A percentile compares a stretch with the other conserved stretches of the same genome.
Evolutionary conservation across 2,888 invertebrate species (phyloP).

Genomic region (Trachelus tabidus): DNA sequence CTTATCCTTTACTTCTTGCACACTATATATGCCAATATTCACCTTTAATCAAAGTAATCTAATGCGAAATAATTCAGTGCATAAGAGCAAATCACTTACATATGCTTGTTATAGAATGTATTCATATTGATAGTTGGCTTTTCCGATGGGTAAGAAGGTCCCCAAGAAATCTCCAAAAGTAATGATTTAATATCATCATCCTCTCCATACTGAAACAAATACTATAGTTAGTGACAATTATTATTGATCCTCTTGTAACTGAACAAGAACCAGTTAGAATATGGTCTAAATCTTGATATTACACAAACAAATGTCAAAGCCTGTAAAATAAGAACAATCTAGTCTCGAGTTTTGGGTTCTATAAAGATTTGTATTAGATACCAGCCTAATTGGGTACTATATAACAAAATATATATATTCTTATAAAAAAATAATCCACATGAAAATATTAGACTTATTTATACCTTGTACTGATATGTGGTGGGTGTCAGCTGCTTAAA

Average conservation of each 20-base stretch:
- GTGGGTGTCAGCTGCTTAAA: constrained; percentile 84
- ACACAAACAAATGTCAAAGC: neutral
- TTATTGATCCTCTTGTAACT: neutral
- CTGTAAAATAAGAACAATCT: neutral
- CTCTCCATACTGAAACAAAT: constrained; percentile 78
- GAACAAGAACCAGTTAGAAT: neutral
- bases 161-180: constrained; percentile 89
- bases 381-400: neutral
- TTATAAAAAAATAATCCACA: neutral
- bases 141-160: constrained; percentile 85
- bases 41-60: constrained; percentile 33
- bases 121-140: constrained; percentile 86
- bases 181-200: constrained; percentile 84
- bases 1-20: constrained; percentile 77
- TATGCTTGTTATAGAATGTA: constrained; percentile 91
- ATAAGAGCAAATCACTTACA: constrained; percentile 74
- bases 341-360: neutral
- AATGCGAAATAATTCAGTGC: constrained; percentile 25
- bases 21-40: constrained; percentile 66
- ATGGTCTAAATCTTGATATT: neutral
- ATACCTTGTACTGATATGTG: constrained; percentile 92
- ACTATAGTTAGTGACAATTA: neutral
- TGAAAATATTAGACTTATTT: constrained; percentile 10
- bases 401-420: neutral
- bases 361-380: neutral